Base-by-base conservation (phyloP, 2,797 vertebrate genomes). In the Myotis pilosus region DNA sequence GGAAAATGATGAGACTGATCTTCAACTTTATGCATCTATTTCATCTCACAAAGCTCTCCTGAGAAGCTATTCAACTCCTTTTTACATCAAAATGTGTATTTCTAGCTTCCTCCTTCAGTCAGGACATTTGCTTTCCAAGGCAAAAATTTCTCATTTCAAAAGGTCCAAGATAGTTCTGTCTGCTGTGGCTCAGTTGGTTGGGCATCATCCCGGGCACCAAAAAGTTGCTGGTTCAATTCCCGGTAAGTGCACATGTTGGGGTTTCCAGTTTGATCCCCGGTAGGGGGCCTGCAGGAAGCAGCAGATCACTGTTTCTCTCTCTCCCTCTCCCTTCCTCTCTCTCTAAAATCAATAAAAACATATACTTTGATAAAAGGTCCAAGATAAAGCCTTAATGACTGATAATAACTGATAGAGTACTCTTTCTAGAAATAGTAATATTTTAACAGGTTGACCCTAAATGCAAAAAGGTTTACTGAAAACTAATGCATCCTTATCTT, bases 81-180 rank as follows among this genome's bases (percentile, higher is more conserved):
- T 92, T 53, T 55, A 41, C 15, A 72, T 55, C 71, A 75, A 64
- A 84, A 64, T 9, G 19, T 41, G 57, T 20, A 28, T 57, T 16
- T 64, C 4, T 38, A 38, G 5, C 25, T 38, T 25, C 23, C 41
- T 87, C 16, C 36, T 84, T 69, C 51, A 84, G 7, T 69, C 11
- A 30, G 23, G 28, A 28, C 33, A 23, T 76, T 85, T 68, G 12
- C 15, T 47, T 85, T 92, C 25, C 12, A 49, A 91, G 33, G 85
- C 6, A 88, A 30, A 9, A 74, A 47, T 78, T 81, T 53, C 85
- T 87, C 75, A 84, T 91, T 90, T 90, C 41, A 92, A 92, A 92
- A 85, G 8, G 36, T n/a, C 15, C 44, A 75, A 53, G 13, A 53
- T 82, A 78, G 57, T 60, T 60, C 25, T 60, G 57, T 25, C 10